These are phyloP conservation scores for Branchellion lobata DNA, from an alignment of 2,888 invertebrate genomes.

Conservation along the genomic window DNA sequence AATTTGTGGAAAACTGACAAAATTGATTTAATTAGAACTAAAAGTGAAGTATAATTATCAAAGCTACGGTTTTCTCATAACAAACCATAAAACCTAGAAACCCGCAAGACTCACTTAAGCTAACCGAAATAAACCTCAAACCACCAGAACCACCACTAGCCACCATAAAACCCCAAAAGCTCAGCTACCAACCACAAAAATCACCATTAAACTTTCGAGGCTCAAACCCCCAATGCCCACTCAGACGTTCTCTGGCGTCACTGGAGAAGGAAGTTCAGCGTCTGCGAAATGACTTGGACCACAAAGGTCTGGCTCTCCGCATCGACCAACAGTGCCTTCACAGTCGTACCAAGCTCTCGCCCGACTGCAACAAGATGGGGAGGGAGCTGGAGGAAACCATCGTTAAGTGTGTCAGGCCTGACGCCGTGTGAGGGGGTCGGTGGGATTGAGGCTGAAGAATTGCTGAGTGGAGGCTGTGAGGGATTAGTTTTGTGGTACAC, in stretches of 20 bases:
- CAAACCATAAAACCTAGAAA: too few species aligned
- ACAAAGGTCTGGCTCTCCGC: conserved; percentile 37
- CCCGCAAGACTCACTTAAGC: too few species aligned
- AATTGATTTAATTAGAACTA: not conserved
- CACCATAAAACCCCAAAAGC: too few species aligned
- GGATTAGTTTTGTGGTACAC: too few species aligned
- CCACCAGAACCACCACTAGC: too few species aligned
- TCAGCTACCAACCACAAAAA: too few species aligned
- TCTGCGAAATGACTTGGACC: conserved; percentile 37
- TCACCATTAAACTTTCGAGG: too few species aligned
- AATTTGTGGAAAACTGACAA: not conserved
- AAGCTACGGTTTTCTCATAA: too few species aligned
- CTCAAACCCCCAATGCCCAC: not conserved
- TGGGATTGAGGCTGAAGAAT: too few species aligned
- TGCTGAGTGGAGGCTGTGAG: too few species aligned
- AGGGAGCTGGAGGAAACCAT: not conserved
- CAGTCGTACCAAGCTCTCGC: conserved; percentile 14
- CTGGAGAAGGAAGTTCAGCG: conserved; percentile 36
- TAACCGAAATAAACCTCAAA: too few species aligned
- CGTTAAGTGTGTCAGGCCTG: not conserved
- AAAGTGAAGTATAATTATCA: too few species aligned
- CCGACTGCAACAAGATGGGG: not conserved
- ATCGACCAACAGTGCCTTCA: conserved; percentile 44
- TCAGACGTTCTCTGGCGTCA: conserved; percentile 39
- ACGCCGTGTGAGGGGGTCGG: not conserved